Evolutionary conservation across 2,113 vertebrate genomes (phyloP).

Genomic region (Heterotilapia buettikoferi): DNA sequence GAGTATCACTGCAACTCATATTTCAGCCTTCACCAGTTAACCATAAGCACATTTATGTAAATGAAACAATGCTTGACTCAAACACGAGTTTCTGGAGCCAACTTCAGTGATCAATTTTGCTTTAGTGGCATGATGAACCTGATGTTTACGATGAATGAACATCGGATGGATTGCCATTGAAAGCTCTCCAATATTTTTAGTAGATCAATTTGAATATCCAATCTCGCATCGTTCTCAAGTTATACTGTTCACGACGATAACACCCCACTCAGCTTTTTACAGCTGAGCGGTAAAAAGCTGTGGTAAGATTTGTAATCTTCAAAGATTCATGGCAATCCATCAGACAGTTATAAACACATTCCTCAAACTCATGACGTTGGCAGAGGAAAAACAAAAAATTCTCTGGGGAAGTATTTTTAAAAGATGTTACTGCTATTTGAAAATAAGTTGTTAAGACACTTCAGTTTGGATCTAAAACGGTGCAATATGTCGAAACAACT

Average conservation of each 20-base stretch:
- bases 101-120: background rate
- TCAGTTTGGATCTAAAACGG: background rate
- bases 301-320: background rate
- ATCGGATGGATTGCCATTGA: background rate
- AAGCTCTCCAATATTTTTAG: background rate
- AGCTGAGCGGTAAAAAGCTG: background rate
- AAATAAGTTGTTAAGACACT: background rate
- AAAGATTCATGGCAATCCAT: background rate
- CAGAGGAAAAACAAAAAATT: background rate
- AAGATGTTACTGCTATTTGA: background rate
- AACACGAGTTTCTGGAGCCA: background rate
- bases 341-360: background rate
- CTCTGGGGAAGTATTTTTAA: background rate
- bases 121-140: background rate
- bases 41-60: background rate
- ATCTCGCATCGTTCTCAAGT: background rate
- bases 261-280: background rate
- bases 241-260: background rate
- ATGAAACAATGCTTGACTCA: background rate
- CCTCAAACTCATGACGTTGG: accelerated
- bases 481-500: background rate
- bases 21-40: background rate
- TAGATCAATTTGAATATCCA: background rate
- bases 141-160: background rate
- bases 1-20: background rate